Percentiles rank a stretch among this genome's conserved stretches.
Evolutionary conservation across 1,140 invertebrate genomes (phyloP).

Genomic region (Zaprionus inermis): DNA sequence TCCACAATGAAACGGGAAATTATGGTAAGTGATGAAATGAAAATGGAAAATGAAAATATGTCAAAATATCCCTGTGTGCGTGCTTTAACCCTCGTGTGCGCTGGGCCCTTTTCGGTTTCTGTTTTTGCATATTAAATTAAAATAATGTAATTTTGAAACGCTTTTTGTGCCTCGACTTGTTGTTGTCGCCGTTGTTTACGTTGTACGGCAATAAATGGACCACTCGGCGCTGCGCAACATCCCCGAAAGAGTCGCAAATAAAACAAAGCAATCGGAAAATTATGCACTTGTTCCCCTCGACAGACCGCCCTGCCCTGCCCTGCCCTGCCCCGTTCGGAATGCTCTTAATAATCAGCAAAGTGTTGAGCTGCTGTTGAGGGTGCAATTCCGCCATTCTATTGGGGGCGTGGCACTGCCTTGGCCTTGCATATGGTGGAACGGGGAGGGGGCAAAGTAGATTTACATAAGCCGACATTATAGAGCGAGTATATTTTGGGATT

Average conservation of each 20-base stretch:
- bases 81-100: constrained; percentile 37
- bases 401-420: constrained; percentile 40
- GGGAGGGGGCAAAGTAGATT: constrained; percentile 41
- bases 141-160: constrained; percentile 80
- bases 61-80: constrained; percentile 56
- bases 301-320: not conserved
- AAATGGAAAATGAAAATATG: constrained; percentile 75
- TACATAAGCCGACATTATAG: constrained; percentile 45
- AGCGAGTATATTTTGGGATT: constrained; percentile 45
- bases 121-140: constrained; percentile 77
- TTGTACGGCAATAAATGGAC: constrained; percentile 69
- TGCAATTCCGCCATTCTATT: constrained; percentile 9
- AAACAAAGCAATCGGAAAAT: constrained; percentile 83
- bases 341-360: constrained; percentile 78
- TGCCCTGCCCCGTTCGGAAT: constrained; percentile 42
- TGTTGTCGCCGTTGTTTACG: constrained; percentile 69
- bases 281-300: constrained; percentile 75
- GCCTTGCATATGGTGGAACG: constrained; percentile 26
- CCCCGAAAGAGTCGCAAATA: constrained; percentile 53
- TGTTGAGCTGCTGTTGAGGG: constrained; percentile 45
- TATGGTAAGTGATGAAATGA: constrained; percentile 69
- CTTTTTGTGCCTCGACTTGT: constrained; percentile 46
- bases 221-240: constrained; percentile 20
- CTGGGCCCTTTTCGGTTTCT: constrained; percentile 39
- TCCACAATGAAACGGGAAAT: constrained; percentile 62